Base-by-base conservation (phyloP, 2,797 vertebrate species). In the Synanceia verrucosa region DNA sequence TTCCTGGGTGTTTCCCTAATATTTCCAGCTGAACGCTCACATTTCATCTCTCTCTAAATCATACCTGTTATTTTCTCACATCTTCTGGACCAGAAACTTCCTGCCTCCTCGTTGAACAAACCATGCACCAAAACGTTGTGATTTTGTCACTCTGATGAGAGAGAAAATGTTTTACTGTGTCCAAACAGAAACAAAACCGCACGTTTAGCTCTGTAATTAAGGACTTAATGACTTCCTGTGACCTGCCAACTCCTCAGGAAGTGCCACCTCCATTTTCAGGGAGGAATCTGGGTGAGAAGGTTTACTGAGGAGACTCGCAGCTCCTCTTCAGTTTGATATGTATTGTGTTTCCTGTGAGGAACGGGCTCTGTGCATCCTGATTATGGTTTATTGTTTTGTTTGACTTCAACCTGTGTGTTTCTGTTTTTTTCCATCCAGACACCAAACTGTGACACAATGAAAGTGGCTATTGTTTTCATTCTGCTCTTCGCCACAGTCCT, bases 401-500 rank as follows among this genome's bases (percentile, higher is more conserved):
- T 9, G 44, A 66, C 56, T 62, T 67, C 3, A 78, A 72, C 43
- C 62, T 77, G 59, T 0, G 0, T 69, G 29, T 70, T 70, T 83
- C 28, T 78, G 60, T 19, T 61, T 78, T 39, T 56, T 3, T 56
- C 36, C 12, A 28, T 81, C 37, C 65, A 86, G 82, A 73, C 51
- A 65, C 66, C 33, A 65, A 73, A 79, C 81, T 69, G 55, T 71
- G 81, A 84, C 56, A 94, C 74, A 55, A 95, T 95, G 94, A 95
- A 93, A 86, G 90, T 88, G n/a, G 86, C 85, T 6, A 10, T 94
- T 65, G 58, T 94, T 75, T 92, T 95, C 23, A 65, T 90, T 14
- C 86, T 95, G 60, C 92, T 95, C 78, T 90, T 95, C 23, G 91
- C 91, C 65, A 88, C 89, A 23, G 94, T 92, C 21, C 90, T 93